These are phyloP conservation scores for Diaphora mendica DNA, from an alignment of 2,888 invertebrate species.

Conservation along the genomic window DNA sequence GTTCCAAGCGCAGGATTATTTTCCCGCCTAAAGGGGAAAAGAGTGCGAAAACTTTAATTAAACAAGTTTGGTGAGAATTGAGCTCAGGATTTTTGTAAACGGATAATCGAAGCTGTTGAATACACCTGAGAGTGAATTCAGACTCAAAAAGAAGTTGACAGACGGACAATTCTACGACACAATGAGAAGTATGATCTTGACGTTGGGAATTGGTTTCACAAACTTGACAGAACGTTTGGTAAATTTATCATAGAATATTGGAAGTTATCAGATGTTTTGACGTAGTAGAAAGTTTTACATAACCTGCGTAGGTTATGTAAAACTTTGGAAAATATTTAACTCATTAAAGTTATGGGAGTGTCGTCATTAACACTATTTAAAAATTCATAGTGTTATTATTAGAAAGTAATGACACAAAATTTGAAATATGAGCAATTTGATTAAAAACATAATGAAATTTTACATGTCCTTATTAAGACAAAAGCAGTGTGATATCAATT, in stretches of 20 bases:
- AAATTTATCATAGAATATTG: constrained; percentile 43
- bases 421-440: background rate
- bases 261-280: constrained; percentile 26
- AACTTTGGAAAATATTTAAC: background rate
- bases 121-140: constrained; percentile 77
- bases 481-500: too few relatives aligned
- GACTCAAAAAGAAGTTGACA: constrained; percentile 61
- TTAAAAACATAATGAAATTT: background rate
- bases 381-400: background rate
- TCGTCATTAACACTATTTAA: too few relatives aligned
- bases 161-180: constrained; percentile 52
- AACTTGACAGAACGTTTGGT: constrained; percentile 32
- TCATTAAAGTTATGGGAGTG: too few relatives aligned
- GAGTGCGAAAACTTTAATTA: constrained; percentile 86
- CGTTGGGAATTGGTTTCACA: constrained; percentile 39
- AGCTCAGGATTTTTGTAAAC: constrained; percentile 82
- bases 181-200: constrained; percentile 43
- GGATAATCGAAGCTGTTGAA: constrained; percentile 82
- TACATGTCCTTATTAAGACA: too few relatives aligned
- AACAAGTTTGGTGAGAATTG: constrained; percentile 85
- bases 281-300: too few relatives aligned
- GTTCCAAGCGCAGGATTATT: constrained; percentile 79
- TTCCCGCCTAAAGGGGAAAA: constrained; percentile 84
- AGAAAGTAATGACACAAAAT: background rate
- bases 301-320: constrained; percentile 11